phyloP scores from a whole-genome alignment of 2,797 vertebrate genomes.

The Gallinago solitaria region DNA sequence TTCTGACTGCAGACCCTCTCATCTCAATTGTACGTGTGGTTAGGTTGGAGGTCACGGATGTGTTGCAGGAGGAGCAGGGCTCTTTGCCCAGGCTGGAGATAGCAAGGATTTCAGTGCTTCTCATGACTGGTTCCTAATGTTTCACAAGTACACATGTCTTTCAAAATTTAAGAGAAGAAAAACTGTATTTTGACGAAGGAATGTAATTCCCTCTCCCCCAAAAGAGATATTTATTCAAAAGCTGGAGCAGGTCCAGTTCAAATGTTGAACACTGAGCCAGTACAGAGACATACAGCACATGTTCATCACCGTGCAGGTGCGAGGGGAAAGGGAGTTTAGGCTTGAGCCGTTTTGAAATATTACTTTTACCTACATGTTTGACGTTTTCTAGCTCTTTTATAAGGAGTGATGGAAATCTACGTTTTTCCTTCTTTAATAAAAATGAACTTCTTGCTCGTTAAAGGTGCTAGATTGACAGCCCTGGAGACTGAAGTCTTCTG shows the following conservation, averaged over 20 bases:
- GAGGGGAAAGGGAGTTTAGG: conserved; percentile 24
- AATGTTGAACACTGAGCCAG: conserved; percentile 32
- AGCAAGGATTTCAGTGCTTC: conserved; percentile 2
- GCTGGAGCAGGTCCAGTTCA: conserved; percentile 33
- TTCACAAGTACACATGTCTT: background rate
- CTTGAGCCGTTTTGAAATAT: conserved; percentile 39
- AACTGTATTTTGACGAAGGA: conserved; percentile 28
- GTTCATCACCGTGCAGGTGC: conserved; percentile 47
- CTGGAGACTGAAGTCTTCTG: conserved; percentile 6
- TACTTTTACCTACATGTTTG: conserved; percentile 32
- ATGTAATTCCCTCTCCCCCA: conserved; percentile 56
- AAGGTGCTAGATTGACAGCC: background rate
- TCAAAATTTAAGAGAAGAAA: conserved; percentile 51
- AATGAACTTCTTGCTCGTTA: conserved; percentile 12
- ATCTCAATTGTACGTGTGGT: background rate
- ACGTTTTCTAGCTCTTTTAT: conserved; percentile 43
- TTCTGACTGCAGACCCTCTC: background rate
- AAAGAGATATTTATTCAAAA: conserved; percentile 66
- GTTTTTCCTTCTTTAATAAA: background rate
- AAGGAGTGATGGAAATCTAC: conserved; percentile 45
- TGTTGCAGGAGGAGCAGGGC: background rate
- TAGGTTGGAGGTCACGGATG: background rate
- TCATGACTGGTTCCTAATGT: background rate
- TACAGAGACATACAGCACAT: background rate
- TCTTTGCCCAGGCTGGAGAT: background rate